phyloP scores from a whole-genome alignment of 2,113 vertebrate genomes.

The Casuarius casuarius region DNA sequence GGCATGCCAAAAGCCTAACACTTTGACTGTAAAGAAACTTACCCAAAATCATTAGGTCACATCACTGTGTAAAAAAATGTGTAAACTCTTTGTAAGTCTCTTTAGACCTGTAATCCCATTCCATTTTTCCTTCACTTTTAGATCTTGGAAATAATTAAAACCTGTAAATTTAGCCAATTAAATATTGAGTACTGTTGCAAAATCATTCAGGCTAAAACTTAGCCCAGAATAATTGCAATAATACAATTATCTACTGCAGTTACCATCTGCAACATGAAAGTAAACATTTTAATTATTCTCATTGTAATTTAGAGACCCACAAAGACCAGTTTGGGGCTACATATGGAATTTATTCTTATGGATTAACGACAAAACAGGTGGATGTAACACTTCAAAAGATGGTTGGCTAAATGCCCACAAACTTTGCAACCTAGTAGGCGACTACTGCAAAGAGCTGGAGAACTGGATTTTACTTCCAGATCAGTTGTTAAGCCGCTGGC shows the following conservation, averaged over 20 bases:
- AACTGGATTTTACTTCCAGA: background rate
- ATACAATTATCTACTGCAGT: slow-evolving; percentile 41
- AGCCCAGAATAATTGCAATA: slow-evolving; percentile 53
- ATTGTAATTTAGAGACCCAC: slow-evolving; percentile 30
- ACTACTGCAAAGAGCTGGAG: background rate
- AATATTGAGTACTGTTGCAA: background rate
- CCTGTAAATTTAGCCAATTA: slow-evolving; percentile 4
- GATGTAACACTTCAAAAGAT: background rate
- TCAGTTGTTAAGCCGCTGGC: background rate
- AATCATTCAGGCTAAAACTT: slow-evolving; percentile 16
- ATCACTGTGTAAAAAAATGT: background rate
- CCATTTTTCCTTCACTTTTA: background rate
- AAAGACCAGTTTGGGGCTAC: slow-evolving; percentile 14
- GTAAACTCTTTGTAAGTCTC: background rate
- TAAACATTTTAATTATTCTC: slow-evolving; percentile 59
- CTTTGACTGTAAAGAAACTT: accelerated
- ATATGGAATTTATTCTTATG: slow-evolving; percentile 27
- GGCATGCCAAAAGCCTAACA: background rate
- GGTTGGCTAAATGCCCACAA: background rate
- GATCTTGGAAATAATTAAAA: background rate
- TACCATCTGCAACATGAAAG: slow-evolving; percentile 62
- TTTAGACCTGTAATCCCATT: background rate
- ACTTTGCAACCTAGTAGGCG: background rate
- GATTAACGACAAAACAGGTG: slow-evolving; percentile 34
- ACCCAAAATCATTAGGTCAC: background rate